Evolutionary conservation across 2,797 vertebrate genomes (phyloP).

Genomic region (Tragopan temminckii): DNA sequence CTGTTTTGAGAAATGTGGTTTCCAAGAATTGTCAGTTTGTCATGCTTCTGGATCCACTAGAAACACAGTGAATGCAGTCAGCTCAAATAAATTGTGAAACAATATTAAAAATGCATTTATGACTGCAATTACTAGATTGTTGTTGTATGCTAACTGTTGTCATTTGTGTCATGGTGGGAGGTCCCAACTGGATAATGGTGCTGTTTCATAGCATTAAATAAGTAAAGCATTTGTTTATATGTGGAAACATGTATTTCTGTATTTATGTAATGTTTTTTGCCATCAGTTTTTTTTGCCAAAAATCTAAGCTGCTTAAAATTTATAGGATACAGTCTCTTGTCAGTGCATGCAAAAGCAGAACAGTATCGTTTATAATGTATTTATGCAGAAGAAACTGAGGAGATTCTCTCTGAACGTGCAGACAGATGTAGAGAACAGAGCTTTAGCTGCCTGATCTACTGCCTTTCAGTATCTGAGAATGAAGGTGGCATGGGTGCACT

Average conservation of each 20-base stretch:
- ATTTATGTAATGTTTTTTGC: neutral
- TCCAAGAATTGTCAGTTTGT: conserved; percentile 72
- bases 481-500: neutral
- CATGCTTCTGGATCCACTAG: conserved; percentile 64
- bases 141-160: conserved; percentile 28
- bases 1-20: conserved; percentile 75
- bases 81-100: conserved; percentile 18
- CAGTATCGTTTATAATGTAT: neutral
- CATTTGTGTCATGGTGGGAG: conserved; percentile 38
- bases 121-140: conserved; percentile 39
- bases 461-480: neutral
- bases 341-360: neutral
- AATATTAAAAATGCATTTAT: conserved; percentile 37
- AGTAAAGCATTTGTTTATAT: conserved; percentile 45
- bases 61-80: conserved; percentile 20
- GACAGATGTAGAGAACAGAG: neutral
- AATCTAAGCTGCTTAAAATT: conserved; percentile 16
- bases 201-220: conserved; percentile 22
- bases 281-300: conserved; percentile 54
- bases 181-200: conserved; percentile 38
- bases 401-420: neutral
- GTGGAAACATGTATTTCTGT: conserved; percentile 31
- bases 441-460: neutral
- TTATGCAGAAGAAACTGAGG: neutral
- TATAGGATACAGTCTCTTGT: neutral